Evolutionary conservation across 2,113 vertebrate species (phyloP), one percentile per base, ranked within the genome.

Genomic region (Poeciliopsis prolifica): DNA sequence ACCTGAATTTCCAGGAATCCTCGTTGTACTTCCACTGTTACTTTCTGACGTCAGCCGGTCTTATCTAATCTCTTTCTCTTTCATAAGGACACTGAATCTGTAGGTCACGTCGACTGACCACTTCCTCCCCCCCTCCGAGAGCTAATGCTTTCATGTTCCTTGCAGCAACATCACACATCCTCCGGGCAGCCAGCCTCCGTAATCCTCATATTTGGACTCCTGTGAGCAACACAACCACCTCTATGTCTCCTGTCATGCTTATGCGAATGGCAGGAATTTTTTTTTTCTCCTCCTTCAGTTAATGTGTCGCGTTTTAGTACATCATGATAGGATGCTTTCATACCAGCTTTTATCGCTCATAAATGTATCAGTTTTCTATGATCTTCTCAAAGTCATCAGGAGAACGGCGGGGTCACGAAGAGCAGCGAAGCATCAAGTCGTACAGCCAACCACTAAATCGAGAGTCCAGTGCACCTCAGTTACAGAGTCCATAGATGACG

Each of bases 51-150:
- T 82, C 77, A 74, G 74, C 70, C 71, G 54, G 80, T 88, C 84
- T 92, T 90, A 93, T 94, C 81, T 86, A 84, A 78, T 88, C 81
- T 77, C 88, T 90, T 92, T 87, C 86, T 92, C 90, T 93, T 92
- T 92, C 86, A 89, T 86, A 86, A 86, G 83, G 61, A 90, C 92
- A 94, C 92, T 91, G 90, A 93, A 93, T 92, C 80, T 84, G 84
- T 86, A 90, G 92, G 91, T 92, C 90, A 87, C 74, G 79, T 88
- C 74, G 70, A 30, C 81, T 86, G 86, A 87, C 87, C 88, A 64
- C 80, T 78, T 66, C 74, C 79, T 75, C 67, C 64, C 78, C 69
- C 3, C 2, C 30, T 2, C 89, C 68, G 78, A 12, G 82, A 89
- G 85, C 31, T 15, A 12, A 85, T 70, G 72, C 91, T 94, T 94